Evolutionary conservation across 2,113 vertebrate genomes (phyloP), one percentile per base, ranked within the genome.

Genomic region (Mus pahari): DNA sequence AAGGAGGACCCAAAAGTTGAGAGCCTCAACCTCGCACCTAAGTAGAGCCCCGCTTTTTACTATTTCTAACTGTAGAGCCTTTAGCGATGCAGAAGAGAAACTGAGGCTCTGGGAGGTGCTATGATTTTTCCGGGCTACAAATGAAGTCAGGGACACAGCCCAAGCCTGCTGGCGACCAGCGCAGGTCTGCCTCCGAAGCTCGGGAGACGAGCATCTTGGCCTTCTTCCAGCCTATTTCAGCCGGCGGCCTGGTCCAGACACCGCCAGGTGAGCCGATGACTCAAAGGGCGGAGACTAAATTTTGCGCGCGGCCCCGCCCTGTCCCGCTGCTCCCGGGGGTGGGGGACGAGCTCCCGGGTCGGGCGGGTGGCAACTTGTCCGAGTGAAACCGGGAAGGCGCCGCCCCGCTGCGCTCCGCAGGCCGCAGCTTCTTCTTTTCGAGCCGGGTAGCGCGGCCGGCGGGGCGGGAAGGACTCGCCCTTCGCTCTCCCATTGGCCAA

Each of bases 361-460:
- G 28, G 96, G 82, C 97, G 39, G 73, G 97, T 78, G 73, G 31
- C 87, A 58, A 96, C 97, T 92, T 89, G 97, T 71, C 82, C 4
- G 42, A 94, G 79, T 66, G 96, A 97, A 98, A 97, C 97, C 92
- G 6, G 84, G 71, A 79, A 68, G 89, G 87, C 17, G 5, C 81
- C 77, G 45, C 89, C 60, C 50, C 26, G 14, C 9, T 3, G 71
- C 31, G 5, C 28, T 66, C 2, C 6, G n/a, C 22, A 0, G 50
- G 58, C 0, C 4, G 4, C 10, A 28, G 48, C 55, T 16, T 20
- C 0, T 0, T 28, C 62, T 62, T 83, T 83, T 26, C 55, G 24
- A 3, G 0, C 75, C 5, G 1, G 0, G 24, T 1, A 2, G 12
- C 12, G 0, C 45, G 9, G 19, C 22, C 28, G 0, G 36, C 50